These are phyloP conservation scores for Harpalus rufipes DNA, from an alignment of 2,888 invertebrate species.

Conservation along the genomic window DNA sequence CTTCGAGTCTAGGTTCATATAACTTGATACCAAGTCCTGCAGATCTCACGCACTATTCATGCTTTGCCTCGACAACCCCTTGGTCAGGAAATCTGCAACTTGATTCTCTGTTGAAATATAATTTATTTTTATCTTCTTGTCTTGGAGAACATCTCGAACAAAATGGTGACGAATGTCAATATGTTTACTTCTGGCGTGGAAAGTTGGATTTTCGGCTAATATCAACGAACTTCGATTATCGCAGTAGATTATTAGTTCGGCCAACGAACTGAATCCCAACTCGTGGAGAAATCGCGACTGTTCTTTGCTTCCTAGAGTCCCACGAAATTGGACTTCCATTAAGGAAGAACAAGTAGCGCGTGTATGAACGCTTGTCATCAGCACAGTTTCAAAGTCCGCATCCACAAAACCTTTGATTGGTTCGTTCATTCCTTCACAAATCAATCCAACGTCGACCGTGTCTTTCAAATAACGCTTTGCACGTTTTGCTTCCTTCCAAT, in stretches of 20 bases:
- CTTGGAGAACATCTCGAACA: too few species aligned
- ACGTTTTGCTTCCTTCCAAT: slow-evolving; percentile 71
- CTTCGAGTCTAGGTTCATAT: too few species aligned
- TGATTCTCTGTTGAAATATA: slow-evolving; percentile 7
- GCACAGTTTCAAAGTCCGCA: slow-evolving; percentile 69
- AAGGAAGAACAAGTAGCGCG: too few species aligned
- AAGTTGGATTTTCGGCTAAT: slow-evolving; percentile 15
- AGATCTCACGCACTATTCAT: too few species aligned
- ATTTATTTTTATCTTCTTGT: not conserved
- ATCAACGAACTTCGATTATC: too few species aligned
- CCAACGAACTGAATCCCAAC: not conserved
- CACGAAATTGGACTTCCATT: slow-evolving; percentile 33
- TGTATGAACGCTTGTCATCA: slow-evolving; percentile 68
- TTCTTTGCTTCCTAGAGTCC: slow-evolving; percentile 35
- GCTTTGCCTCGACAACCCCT: not conserved
- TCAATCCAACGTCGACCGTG: too few species aligned
- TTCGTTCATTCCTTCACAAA: slow-evolving; percentile 63
- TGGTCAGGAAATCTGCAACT: slow-evolving; percentile 29
- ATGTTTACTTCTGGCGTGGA: slow-evolving; percentile 2
- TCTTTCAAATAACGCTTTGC: too few species aligned
- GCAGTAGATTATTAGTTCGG: too few species aligned
- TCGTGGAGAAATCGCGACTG: slow-evolving; percentile 27
- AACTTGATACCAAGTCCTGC: too few species aligned
- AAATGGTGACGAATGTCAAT: slow-evolving; percentile 21
- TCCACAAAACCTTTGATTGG: slow-evolving; percentile 70